These are phyloP conservation scores for Eupsittula cactorum DNA, from an alignment of 2,113 vertebrate genomes.

Conservation along the genomic window DNA sequence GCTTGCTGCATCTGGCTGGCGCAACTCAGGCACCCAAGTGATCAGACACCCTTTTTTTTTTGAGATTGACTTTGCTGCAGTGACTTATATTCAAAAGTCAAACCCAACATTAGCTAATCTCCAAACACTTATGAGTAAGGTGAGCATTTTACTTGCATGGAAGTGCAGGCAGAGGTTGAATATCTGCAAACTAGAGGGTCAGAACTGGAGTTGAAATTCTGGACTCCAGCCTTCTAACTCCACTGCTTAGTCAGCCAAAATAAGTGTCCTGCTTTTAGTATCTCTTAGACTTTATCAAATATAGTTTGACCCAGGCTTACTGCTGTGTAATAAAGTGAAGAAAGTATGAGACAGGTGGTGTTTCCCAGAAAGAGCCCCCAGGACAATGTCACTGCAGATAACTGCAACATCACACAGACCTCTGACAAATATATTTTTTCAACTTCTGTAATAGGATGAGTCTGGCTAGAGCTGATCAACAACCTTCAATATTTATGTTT, in stretches of 20 bases:
- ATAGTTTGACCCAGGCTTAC: neutral
- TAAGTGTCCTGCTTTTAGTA: neutral
- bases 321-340: neutral
- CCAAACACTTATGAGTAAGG: neutral
- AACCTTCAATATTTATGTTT: neutral
- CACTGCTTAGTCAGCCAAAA: neutral
- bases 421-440: neutral
- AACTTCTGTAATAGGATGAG: neutral
- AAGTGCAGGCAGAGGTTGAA: neutral
- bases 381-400: neutral
- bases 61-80: neutral
- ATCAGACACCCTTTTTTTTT: neutral
- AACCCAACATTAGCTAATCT: neutral
- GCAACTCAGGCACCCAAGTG: neutral
- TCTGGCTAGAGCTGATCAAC: neutral
- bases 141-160: neutral
- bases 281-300: neutral
- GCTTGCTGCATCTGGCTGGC: neutral
- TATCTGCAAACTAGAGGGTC: neutral
- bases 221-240: neutral
- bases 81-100: neutral
- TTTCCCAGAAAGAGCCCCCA: constrained; percentile 18
- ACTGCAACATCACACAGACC: neutral
- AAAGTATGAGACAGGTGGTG: neutral
- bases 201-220: neutral